Evolutionary conservation across 2,888 invertebrate genomes (phyloP).

Genomic region (Drosophila demipolita): DNA sequence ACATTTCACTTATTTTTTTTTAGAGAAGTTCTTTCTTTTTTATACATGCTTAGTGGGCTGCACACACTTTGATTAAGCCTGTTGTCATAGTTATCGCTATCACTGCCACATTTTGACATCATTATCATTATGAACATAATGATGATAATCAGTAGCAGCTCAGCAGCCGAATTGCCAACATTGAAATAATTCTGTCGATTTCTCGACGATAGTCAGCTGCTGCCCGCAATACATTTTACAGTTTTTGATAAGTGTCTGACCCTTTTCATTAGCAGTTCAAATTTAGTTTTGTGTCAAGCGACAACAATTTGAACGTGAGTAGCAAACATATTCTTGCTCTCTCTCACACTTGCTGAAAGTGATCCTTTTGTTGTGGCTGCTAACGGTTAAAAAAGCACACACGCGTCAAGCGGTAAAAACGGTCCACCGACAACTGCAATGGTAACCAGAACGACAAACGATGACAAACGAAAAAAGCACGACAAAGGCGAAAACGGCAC

Average conservation of each 20-base stretch:
- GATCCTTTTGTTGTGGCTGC: slow-evolving; percentile 21
- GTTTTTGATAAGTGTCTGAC: slow-evolving; percentile 60
- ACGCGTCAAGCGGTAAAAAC: slow-evolving; percentile 34
- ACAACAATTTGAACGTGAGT: slow-evolving; percentile 3
- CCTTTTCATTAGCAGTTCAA: slow-evolving; percentile 52
- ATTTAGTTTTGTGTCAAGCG: slow-evolving; percentile 40
- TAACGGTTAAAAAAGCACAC: slow-evolving; percentile 1
- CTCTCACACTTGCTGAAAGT: not conserved
- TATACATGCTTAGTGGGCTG: not conserved
- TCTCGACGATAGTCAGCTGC: not conserved
- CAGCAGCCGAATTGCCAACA: slow-evolving; percentile 1
- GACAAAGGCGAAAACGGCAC: not conserved
- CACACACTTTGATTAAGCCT: not conserved
- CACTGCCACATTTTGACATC: slow-evolving; percentile 11
- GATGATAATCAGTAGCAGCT: not conserved
- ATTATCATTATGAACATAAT: not conserved
- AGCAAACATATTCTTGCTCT: not conserved
- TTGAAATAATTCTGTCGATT: slow-evolving; percentile 12
- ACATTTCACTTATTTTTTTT: slow-evolving; percentile 46
- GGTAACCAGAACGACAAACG: slow-evolving; percentile 8
- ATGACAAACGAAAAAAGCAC: not conserved
- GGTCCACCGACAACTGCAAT: slow-evolving; percentile 34
- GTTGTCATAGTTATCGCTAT: not conserved
- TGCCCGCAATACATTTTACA: slow-evolving; percentile 17
- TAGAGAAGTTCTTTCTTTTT: not conserved